phyloP scores from a whole-genome alignment of 2,113 vertebrate genomes.

The Taxidea taxus region DNA sequence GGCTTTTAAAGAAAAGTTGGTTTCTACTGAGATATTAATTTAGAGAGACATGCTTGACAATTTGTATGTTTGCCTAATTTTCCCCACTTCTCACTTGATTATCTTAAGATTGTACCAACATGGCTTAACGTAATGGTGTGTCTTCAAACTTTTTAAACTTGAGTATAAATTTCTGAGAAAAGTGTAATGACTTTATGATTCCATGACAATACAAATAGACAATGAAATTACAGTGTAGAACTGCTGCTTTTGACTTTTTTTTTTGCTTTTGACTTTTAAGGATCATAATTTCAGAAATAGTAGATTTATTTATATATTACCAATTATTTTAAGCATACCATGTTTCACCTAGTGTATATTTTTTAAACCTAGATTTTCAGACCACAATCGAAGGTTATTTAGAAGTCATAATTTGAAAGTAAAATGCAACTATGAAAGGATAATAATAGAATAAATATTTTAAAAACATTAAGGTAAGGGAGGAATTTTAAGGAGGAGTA shows the following conservation, averaged over 20 bases:
- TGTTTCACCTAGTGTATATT: neutral
- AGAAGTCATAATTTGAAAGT: conserved; percentile 30
- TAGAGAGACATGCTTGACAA: conserved; percentile 9
- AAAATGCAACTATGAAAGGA: conserved; percentile 30
- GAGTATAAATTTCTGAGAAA: neutral
- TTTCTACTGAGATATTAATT: neutral
- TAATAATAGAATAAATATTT: neutral
- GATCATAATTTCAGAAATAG: conserved; percentile 4
- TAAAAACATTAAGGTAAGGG: neutral
- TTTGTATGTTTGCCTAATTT: neutral
- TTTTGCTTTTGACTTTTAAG: conserved; percentile 33
- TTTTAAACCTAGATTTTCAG: conserved; percentile 26
- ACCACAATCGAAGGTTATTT: neutral
- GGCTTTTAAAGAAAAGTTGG: neutral
- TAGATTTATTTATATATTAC: neutral
- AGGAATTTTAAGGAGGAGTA: conserved; percentile 18
- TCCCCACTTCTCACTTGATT: neutral
- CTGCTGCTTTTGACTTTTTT: conserved; percentile 28
- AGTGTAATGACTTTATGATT: conserved; percentile 17
- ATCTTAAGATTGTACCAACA: neutral
- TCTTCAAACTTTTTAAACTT: neutral
- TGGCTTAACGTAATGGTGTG: neutral
- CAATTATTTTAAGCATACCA: neutral
- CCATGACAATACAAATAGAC: conserved; percentile 3
- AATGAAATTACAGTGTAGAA: neutral